Percentiles rank a stretch among this genome's conserved stretches.
These are phyloP conservation scores for Takifugu bimaculatus DNA, from an alignment of 2,113 vertebrate genomes.

Conservation along the genomic window DNA sequence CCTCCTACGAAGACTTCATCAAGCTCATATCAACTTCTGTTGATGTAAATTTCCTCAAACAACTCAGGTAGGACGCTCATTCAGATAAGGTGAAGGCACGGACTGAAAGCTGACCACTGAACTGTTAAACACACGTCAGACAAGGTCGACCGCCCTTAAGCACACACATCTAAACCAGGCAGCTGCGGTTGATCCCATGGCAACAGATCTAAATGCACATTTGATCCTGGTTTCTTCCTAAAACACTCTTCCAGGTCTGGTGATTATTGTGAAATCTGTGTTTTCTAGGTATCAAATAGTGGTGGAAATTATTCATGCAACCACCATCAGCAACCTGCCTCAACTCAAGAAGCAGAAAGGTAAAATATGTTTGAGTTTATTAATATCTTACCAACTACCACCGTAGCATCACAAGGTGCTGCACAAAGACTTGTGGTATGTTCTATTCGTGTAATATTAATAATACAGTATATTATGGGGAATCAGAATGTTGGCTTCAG, in stretches of 20 bases:
- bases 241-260: neutral
- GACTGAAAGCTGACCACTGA: too few species aligned
- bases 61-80: conserved; percentile 80
- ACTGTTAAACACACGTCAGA: too few species aligned
- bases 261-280: neutral
- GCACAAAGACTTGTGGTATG: too few species aligned
- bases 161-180: neutral
- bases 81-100: too few species aligned
- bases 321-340: conserved; percentile 95
- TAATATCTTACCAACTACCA: too few species aligned
- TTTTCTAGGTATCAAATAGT: conserved; percentile 95
- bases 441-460: too few species aligned
- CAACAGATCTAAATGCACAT: neutral
- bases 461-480: too few species aligned
- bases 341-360: conserved; percentile 97
- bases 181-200: neutral
- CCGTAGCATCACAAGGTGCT: too few species aligned
- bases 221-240: neutral
- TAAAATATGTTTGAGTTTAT: conserved; percentile 48
- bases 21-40: conserved; percentile 94
- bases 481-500: too few species aligned
- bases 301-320: conserved; percentile 97
- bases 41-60: conserved; percentile 94
- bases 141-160: neutral
- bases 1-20: conserved; percentile 98